Evolutionary conservation across 92 coral and sea anemone genomes (phyloP), one percentile per base, ranked within the genome.

Genomic region (Montipora capitata): DNA sequence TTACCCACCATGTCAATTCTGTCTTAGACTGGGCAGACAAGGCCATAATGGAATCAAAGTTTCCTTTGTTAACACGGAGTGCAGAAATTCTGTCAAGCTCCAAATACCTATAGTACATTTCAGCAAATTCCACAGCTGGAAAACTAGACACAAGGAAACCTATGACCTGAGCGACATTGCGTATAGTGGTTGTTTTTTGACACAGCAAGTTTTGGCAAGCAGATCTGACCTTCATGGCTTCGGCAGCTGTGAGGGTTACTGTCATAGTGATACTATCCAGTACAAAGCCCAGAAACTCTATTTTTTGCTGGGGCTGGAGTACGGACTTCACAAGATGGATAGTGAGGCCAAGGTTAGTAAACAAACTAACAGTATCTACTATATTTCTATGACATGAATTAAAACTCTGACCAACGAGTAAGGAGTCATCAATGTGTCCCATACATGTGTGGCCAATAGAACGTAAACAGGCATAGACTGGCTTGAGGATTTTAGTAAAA

Each of bases 391-490:
- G 63, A 74, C 89, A 85, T 7, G 82, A 54, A 3, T 15, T 0
- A 67, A 81, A 77, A 3, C 44, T 71, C 52, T 82, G 84, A 13
- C 92, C 89, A 48, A 91, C 20, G 35, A 87, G 92, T 0, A 87
- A 54, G 39, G 89, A 81, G 78, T 76, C 27, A 20, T 20, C 27
- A 20, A 20, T 0, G 27, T 20, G 27, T 20, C 27, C 27, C 27
- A 20, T 20, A 77, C 89, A 74, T 3, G 52, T 87, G 80, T 86
- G 94, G 6, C 91, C 94, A 39, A n/a, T 65, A 15, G 80, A 41
- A 44, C 94, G 7, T 58, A 91, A 27, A 39, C 61, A 69, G 3
- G 91, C n/a, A 65, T 91, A 91, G 6, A 90, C 90, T 10, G 93
- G 93, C 40, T 89, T 90, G 5, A 90, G 81, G 49, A 86, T 71